Evolutionary conservation across 2,797 vertebrate genomes (phyloP).

Genomic region (Danio albolineatus): DNA sequence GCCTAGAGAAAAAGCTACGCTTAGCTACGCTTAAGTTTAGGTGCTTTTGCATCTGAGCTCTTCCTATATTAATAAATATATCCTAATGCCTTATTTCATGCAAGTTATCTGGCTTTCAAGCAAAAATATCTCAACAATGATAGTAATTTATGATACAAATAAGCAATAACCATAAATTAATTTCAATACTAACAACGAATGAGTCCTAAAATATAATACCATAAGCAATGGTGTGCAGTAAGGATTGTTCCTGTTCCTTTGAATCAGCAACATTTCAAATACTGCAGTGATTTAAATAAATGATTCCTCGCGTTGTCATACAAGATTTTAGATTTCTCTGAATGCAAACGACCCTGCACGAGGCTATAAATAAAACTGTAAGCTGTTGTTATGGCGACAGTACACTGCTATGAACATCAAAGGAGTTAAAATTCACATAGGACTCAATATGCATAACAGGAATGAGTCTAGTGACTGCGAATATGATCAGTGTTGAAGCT

Average conservation of each 20-base stretch:
- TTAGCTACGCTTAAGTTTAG: too few species aligned
- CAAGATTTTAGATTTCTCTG: conserved; percentile 14
- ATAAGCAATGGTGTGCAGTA: background rate
- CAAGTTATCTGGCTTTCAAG: background rate
- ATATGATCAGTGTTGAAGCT: background rate
- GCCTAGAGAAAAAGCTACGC: too few species aligned
- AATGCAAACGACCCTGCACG: conserved; percentile 24
- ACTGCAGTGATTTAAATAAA: conserved; percentile 10
- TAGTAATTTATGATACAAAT: background rate
- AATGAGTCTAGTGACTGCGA: conserved; percentile 1
- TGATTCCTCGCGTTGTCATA: background rate
- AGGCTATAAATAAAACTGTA: conserved; percentile 65
- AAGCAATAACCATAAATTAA: background rate
- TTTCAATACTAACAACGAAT: background rate
- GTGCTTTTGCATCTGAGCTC: too few species aligned
- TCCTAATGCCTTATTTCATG: background rate
- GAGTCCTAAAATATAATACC: background rate
- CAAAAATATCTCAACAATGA: background rate
- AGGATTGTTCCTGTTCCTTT: conserved; percentile 6
- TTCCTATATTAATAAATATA: too few species aligned
- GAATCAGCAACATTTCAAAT: conserved; percentile 7
- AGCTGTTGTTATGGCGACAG: conserved; percentile 67
- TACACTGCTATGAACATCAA: conserved; percentile 19
- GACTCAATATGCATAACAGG: background rate
- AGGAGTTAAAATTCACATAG: conserved; percentile 14